Conservation (phyloP, 2,888 invertebrate species). For the Heliconius hortense region DNA sequence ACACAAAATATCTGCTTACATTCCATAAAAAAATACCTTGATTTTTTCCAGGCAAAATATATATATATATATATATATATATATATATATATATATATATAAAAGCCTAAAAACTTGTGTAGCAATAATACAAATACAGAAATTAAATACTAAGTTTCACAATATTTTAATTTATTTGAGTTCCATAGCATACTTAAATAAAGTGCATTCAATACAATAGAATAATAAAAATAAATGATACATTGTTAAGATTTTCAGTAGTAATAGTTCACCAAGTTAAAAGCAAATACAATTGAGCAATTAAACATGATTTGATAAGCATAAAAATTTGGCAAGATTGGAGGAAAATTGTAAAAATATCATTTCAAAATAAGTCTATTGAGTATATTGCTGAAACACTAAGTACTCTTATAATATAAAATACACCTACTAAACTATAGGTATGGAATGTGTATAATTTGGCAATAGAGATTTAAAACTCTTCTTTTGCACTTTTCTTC, state of each 20-base stretch:
- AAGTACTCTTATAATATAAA: conserved; percentile 8
- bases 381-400: neutral
- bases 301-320: neutral
- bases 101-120: no score
- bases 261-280: neutral
- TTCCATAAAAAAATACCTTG: no score
- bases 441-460: conserved; percentile 20
- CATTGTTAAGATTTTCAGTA: neutral
- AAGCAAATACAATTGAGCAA: neutral
- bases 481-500: conserved; percentile 68
- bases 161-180: conserved; percentile 2
- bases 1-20: no score
- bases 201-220: neutral
- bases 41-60: no score
- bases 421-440: neutral
- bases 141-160: neutral
- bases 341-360: neutral
- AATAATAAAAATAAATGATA: neutral
- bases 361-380: neutral
- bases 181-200: neutral
- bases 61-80: no score
- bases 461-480: conserved; percentile 59
- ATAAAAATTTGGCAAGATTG: neutral
- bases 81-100: no score
- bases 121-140: neutral